Base-by-base conservation (phyloP, 2,797 vertebrate species). In the Alosa sapidissima region DNA sequence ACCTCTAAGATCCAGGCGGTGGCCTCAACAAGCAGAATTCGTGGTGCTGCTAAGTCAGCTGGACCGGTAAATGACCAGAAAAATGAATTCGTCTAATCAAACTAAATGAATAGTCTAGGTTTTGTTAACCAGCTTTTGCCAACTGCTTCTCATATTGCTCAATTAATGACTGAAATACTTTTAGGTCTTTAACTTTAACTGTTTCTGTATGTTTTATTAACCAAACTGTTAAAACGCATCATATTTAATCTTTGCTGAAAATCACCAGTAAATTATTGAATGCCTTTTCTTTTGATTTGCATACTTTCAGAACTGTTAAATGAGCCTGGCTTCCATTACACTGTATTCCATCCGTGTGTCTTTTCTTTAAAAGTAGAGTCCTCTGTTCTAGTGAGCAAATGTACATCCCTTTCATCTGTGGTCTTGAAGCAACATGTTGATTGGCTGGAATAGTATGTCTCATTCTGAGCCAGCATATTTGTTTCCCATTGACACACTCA, bases 1-100 rank as follows among this genome's bases (percentile, higher is more conserved):
- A 87, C 49, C 85, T 81, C 90, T 86, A 88, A 85, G 88, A 89
- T 91, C 91, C 91, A 87, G 81, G 85, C 84, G 48, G 89, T 87
- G 60, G 84, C 89, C 10, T 86, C 90, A 36, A 89, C 87, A 28
- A 87, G 86, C 84, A 85, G 86, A 45, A 82, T 86, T 55, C 84
- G 86, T 82, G 45, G 90, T 54, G 84, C 86, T 83, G 86, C 87
- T 33, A 60, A 83, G 83, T 81, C 89, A 85, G 83, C 87, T 82
- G 83, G 84, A 87, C 83, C 45, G 91, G 91, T 91, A 94, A 88
- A 90, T 87, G 81, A 28, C 41, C 36, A 1, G 1, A 84, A 75
- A 58, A 58, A 52, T 49, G 52, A 87, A 81, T 87, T 78, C 87
- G 85, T 90, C 87, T 91, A 83, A 90, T 89, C 88, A 83, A 85